Evolutionary conservation across 2,113 vertebrate genomes (phyloP), one percentile per base, ranked within the genome.

Genomic region (Hassar affinis): DNA sequence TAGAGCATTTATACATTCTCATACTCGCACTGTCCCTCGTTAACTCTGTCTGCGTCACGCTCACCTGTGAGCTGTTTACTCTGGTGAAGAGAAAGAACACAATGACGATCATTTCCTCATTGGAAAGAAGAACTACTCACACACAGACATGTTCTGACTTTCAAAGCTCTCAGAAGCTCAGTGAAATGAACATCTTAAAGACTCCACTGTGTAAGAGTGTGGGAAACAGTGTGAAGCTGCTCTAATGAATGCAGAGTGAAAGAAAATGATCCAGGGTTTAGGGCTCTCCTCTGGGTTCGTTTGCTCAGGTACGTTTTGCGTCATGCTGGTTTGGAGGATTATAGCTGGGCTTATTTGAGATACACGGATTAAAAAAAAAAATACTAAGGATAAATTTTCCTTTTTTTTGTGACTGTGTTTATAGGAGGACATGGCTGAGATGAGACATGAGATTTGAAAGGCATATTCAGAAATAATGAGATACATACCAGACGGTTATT

Each of bases 261-360:
- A 66, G 78, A 80, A 47, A 51, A 33, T 51, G 78, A 80, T 51
- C 62, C 22, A n/a, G 62, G 78, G 7, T 66, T 80, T 66, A 80
- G 18, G 2, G 38, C 68, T 51, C 38, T 82, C 80, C 69, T 75
- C 69, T 51, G 54, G 35, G 56, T 33, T 82, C 71, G 56, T 30
- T 47, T 76, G 81, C 56, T 83, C 81, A 61, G 30, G 45, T 76
- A 59, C 57, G 17, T 47, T 75, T 62, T 49, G 20, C 54, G 9
- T 75, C 81, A 82, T 62, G 78, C 78, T 66, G 59, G 25, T 64
- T 56, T 35, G 49, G n/a, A 25, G 61, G 78, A 80, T 80, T 80
- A 66, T 25, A 51, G 62, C 45, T 35, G 33, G 57, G 35, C 56
- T 78, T 78, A 57, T 78, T 61, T n/a, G 33, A 80, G 42, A 80